These are phyloP conservation scores for Brachionichthys hirsutus DNA, from an alignment of 2,113 vertebrate species.

Conservation along the genomic window DNA sequence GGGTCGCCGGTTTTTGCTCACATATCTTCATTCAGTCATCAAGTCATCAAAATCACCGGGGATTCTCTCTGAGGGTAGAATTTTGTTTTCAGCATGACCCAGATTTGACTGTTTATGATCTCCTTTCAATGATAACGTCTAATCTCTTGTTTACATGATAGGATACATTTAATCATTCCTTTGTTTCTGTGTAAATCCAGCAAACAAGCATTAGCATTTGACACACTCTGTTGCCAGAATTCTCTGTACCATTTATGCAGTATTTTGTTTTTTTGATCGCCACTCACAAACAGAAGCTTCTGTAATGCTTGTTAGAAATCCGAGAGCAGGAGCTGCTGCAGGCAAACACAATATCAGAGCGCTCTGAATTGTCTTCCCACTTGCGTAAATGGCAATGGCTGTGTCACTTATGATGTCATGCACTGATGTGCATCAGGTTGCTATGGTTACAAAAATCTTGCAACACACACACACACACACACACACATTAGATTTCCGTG, in stretches of 20 bases:
- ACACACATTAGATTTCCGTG: slow-evolving; percentile 47
- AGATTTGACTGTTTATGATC: slow-evolving; percentile 48
- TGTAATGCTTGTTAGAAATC: slow-evolving; percentile 34
- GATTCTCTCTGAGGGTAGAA: slow-evolving; percentile 41
- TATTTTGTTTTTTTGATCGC: slow-evolving; percentile 7
- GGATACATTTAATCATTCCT: slow-evolving; percentile 40
- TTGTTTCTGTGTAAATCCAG: slow-evolving; percentile 58
- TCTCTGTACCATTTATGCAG: slow-evolving; percentile 20
- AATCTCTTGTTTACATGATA: slow-evolving; percentile 41
- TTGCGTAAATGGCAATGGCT: slow-evolving; percentile 62
- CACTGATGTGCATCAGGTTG: slow-evolving; percentile 69
- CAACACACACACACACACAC: slow-evolving; percentile 36
- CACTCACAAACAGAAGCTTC: slow-evolving; percentile 18
- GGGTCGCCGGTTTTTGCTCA: slow-evolving; percentile 9
- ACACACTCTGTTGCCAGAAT: slow-evolving; percentile 21
- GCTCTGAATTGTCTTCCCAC: slow-evolving; percentile 49
- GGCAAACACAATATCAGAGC: slow-evolving; percentile 38
- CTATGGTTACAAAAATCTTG: slow-evolving; percentile 68
- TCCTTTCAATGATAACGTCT: slow-evolving; percentile 29
- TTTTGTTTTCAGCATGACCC: slow-evolving; percentile 43
- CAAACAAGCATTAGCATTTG: slow-evolving; percentile 47
- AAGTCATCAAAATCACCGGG: slow-evolving; percentile 29
- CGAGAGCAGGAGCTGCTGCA: slow-evolving; percentile 18
- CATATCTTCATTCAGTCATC: slow-evolving; percentile 41
- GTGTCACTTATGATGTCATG: slow-evolving; percentile 72